These are phyloP conservation scores for Aporrectodea caliginosa DNA, from an alignment of 1,140 invertebrate genomes.

Conservation along the genomic window DNA sequence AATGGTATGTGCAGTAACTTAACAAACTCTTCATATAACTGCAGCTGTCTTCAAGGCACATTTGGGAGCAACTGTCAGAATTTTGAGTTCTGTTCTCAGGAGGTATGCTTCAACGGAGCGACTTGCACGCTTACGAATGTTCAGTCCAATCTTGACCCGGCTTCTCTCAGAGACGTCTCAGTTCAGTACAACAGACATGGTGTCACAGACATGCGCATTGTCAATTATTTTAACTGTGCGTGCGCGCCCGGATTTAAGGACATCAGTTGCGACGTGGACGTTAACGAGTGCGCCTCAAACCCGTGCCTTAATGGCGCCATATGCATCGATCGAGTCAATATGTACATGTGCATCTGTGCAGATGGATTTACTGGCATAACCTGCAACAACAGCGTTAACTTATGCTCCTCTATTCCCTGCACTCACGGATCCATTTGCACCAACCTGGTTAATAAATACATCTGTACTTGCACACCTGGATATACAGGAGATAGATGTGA, in stretches of 20 bases:
- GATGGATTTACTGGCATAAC: conserved; percentile 28
- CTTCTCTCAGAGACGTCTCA: conserved; percentile 15
- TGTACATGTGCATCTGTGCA: conserved; percentile 18
- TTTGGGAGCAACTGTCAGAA: conserved; percentile 35
- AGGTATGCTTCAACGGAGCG: conserved; percentile 37
- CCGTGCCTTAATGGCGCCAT: conserved; percentile 39
- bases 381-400: conserved; percentile 33
- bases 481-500: conserved; percentile 57
- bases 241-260: conserved; percentile 65
- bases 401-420: conserved; percentile 32
- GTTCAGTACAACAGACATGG: conserved; percentile 19
- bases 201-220: conserved; percentile 2
- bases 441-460: conserved; percentile 27
- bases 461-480: conserved; percentile 30
- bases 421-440: conserved; percentile 26
- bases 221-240: conserved; percentile 22
- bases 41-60: conserved; percentile 23
- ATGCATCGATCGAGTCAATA: conserved; percentile 30
- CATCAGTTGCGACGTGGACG: conserved; percentile 80
- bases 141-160: conserved; percentile 12
- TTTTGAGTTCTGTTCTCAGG: conserved; percentile 33
- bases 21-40: conserved; percentile 77
- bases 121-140: conserved; percentile 25
- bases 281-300: conserved; percentile 74
- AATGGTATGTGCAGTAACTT: conserved; percentile 24